phyloP scores from a whole-genome alignment of 2,888 invertebrate species.

The Sepiola atlantica region DNA sequence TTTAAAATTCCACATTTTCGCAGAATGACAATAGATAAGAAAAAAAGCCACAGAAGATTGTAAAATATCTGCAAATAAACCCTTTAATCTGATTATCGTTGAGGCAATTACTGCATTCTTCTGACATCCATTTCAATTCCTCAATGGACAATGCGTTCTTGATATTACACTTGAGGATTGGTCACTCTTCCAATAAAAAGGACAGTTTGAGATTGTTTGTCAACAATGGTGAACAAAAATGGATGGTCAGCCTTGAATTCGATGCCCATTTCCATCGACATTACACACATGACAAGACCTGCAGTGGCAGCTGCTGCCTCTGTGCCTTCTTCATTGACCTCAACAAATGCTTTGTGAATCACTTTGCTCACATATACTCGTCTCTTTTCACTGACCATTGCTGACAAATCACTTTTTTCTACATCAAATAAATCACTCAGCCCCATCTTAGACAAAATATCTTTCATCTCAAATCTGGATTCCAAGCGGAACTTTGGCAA shows the following conservation, averaged over 20 bases:
- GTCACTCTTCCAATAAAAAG: constrained; percentile 57
- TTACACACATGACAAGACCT: constrained; percentile 52
- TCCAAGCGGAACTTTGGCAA: constrained; percentile 67
- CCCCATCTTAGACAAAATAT: constrained; percentile 60
- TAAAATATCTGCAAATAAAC: background rate
- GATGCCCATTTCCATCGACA: constrained; percentile 51
- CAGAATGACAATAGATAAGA: background rate
- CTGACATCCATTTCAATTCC: too few species aligned
- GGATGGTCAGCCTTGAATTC: constrained; percentile 65
- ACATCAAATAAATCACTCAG: constrained; percentile 65
- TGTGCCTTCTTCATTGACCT: constrained; percentile 72
- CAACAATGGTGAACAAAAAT: constrained; percentile 68
- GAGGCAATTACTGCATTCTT: background rate
- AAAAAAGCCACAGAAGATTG: background rate
- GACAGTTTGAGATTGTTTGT: constrained; percentile 55
- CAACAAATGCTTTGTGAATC: constrained; percentile 71
- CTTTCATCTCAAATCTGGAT: constrained; percentile 56
- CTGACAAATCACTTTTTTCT: constrained; percentile 66
- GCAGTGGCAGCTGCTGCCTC: constrained; percentile 72
- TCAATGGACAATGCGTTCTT: too few species aligned
- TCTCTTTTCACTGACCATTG: constrained; percentile 57
- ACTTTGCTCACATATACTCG: constrained; percentile 66
- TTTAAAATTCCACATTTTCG: background rate
- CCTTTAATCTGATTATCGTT: background rate
- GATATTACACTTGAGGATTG: constrained; percentile 11